A percentile compares a stretch with the other conserved stretches of the same genome.
These are phyloP conservation scores for Gyps fulvus DNA, from an alignment of 2,113 vertebrate species.

Conservation along the genomic window DNA sequence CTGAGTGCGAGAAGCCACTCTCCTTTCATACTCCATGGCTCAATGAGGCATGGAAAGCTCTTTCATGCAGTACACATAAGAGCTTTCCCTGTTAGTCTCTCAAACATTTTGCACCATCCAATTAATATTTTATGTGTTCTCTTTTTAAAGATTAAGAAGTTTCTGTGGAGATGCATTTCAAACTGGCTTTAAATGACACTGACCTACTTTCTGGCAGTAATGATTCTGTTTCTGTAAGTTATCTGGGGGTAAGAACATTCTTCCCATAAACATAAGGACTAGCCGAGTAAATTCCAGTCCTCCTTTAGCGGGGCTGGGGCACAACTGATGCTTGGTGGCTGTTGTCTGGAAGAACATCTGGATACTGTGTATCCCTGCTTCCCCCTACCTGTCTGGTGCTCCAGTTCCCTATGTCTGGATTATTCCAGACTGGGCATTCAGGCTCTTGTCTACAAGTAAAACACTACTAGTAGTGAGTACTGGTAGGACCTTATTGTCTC, in stretches of 20 bases:
- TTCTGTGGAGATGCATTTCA: slow-evolving; percentile 49
- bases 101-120: not conserved
- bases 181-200: slow-evolving; percentile 47
- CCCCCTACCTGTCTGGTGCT: not conserved
- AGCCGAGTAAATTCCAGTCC: not conserved
- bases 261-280: not conserved
- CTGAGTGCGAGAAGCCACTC: not conserved
- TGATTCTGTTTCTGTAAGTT: not conserved
- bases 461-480: not conserved
- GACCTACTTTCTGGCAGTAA: slow-evolving; percentile 45
- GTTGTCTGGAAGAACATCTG: not conserved
- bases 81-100: not conserved
- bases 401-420: not conserved
- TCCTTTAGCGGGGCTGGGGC: not conserved
- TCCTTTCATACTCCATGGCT: not conserved
- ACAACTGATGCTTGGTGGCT: not conserved
- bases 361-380: not conserved
- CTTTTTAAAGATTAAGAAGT: slow-evolving; percentile 56
- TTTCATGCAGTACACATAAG: not conserved
- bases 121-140: slow-evolving; percentile 53
- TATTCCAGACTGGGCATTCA: not conserved
- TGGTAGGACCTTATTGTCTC: not conserved
- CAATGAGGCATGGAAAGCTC: not conserved
- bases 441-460: not conserved
- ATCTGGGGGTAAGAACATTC: not conserved